Percentiles rank a stretch among this genome's conserved stretches.
Conservation (phyloP, 2,797 vertebrate genomes). For the Parotocinclus haroldoi region DNA sequence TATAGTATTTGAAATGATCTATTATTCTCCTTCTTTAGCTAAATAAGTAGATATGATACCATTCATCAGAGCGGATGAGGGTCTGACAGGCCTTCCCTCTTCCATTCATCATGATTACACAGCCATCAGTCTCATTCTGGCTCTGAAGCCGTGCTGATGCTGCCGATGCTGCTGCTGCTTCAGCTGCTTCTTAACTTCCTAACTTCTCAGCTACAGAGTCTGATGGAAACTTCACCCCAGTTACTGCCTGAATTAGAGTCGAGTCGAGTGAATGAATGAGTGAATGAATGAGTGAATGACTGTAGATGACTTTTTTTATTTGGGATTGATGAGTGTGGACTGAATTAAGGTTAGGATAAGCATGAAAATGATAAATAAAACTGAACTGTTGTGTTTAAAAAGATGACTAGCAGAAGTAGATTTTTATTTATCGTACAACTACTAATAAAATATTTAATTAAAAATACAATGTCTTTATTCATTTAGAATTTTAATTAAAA, state of each 20-base stretch:
- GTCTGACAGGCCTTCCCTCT: slow-evolving; percentile 63
- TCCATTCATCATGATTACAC: slow-evolving; percentile 77
- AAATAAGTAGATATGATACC: slow-evolving; percentile 77
- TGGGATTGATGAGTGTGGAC: too few species aligned
- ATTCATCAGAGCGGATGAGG: slow-evolving; percentile 72
- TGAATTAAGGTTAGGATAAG: not conserved
- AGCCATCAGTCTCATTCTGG: slow-evolving; percentile 69
- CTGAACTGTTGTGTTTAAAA: too few species aligned
- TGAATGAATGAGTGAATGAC: not conserved
- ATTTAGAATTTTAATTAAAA: too few species aligned
- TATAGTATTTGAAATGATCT: slow-evolving; percentile 64
- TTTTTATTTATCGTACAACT: too few species aligned
- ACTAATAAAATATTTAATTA: too few species aligned
- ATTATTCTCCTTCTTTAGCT: slow-evolving; percentile 67
- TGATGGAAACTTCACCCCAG: slow-evolving; percentile 31
- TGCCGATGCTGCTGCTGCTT: slow-evolving; percentile 32
- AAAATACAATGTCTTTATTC: too few species aligned
- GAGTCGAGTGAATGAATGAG: not conserved
- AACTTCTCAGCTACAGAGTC: slow-evolving; percentile 5
- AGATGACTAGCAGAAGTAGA: too few species aligned
- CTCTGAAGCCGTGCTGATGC: slow-evolving; percentile 57
- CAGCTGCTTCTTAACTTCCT: not conserved
- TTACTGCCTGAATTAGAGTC: not conserved
- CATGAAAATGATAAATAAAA: not conserved
- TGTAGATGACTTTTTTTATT: not conserved